Evolutionary conservation across 2,113 vertebrate species (phyloP).

Genomic region (Pygoscelis adeliae): DNA sequence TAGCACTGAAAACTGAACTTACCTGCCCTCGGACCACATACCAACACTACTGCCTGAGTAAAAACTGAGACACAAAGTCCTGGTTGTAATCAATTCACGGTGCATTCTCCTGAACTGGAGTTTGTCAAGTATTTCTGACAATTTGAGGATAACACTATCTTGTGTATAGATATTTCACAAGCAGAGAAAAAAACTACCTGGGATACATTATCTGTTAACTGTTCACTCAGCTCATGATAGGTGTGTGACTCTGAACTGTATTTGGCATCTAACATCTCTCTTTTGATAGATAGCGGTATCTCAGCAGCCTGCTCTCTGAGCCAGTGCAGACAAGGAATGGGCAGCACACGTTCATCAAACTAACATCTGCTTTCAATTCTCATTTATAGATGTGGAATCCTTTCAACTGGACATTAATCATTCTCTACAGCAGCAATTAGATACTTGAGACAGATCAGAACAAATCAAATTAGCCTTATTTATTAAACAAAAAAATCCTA

Average conservation of each 20-base stretch:
- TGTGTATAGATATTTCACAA: not conserved
- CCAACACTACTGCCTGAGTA: not conserved
- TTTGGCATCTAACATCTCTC: conserved; percentile 59
- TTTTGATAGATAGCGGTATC: conserved; percentile 55
- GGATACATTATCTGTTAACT: conserved; percentile 41
- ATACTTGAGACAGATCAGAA: conserved; percentile 43
- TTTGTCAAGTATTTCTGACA: conserved; percentile 13
- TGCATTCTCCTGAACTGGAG: not conserved
- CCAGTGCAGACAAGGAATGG: conserved; percentile 17
- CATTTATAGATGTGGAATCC: conserved; percentile 61
- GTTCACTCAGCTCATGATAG: conserved; percentile 14
- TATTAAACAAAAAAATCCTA: not conserved
- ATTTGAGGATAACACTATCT: not conserved
- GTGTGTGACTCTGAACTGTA: conserved; percentile 38
- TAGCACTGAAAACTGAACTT: not conserved
- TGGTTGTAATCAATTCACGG: not conserved
- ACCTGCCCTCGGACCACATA: not conserved
- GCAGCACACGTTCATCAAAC: conserved; percentile 65
- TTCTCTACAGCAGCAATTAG: conserved; percentile 61
- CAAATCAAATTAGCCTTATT: conserved; percentile 61
- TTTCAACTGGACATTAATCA: conserved; percentile 74
- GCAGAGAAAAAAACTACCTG: not conserved
- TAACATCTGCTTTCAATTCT: conserved; percentile 73
- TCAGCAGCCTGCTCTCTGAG: conserved; percentile 48
- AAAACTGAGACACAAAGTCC: not conserved